Evolutionary conservation across 2,113 vertebrate genomes (phyloP), one percentile per base, ranked within the genome.

Genomic region (Periophthalmus modestus): DNA sequence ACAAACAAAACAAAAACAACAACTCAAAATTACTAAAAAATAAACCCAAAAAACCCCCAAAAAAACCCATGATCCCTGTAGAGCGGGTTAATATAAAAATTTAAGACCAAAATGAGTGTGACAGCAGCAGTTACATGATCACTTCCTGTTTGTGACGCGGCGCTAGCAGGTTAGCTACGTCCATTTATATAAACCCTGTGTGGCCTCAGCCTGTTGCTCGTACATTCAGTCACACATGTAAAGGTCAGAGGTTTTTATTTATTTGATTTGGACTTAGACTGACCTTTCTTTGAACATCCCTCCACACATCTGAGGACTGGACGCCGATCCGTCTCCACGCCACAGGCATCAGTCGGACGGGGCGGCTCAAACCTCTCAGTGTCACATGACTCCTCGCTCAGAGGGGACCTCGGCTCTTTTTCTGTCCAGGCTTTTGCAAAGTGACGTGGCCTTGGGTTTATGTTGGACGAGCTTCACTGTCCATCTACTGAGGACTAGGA

Each of bases 201-300:
- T 15, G 21, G n/a, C 36, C 21, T 62, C 39, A 58, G 57, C 78
- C 73, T 33, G 71, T 54, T 54, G 19, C 5, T 43, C 55, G 66
- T 59, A 33, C 46, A 82, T 36, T 71, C 74, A 59, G 72, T 74
- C 59, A 54, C 39, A 43, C 75, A 85, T 74, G 66, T 68, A 90
- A 89, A 88, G 85, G 85, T 90, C 89, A 87, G 52, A 69, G 62
- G 6, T 5, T 2, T 62, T 58, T 58, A 58, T 24, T 72, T 76
- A 77, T 69, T 68, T 69, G 61, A 43, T n/a, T 10, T 18, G 13
- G 33, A 50, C 66, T 68, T 62, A 63, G 67, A 24, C 16, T 86
- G 85, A 90, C 87, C 89, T 90, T 90, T 88, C 89, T 90, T 90
- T 90, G 87, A 90, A 88, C 73, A 3, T 81, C 78, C 80, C 68